Evolutionary conservation across 2,888 invertebrate species (phyloP).

Genomic region (Galeopsomyia nigrocyanea): DNA sequence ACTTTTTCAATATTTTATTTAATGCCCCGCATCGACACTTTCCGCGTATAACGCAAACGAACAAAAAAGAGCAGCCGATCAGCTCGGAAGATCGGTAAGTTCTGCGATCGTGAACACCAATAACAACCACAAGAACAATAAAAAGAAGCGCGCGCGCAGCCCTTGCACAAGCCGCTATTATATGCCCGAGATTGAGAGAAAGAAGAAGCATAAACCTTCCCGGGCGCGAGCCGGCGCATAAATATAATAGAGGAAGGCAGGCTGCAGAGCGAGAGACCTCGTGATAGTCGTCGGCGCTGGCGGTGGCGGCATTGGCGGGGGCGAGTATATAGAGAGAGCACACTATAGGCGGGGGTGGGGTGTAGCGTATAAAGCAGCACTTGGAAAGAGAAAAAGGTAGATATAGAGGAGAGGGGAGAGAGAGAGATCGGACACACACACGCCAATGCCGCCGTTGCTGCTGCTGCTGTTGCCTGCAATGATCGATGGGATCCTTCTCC

Average conservation of each 20-base stretch:
- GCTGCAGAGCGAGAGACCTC: constrained; percentile 55
- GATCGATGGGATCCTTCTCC: constrained; percentile 66
- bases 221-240: constrained; percentile 66
- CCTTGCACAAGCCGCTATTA: constrained; percentile 5
- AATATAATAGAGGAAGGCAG: constrained; percentile 66
- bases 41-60: too few relatives aligned
- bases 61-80: too few relatives aligned
- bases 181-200: neutral
- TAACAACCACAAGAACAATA: too few relatives aligned
- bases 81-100: too few relatives aligned
- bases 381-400: neutral
- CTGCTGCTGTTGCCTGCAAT: constrained; percentile 56
- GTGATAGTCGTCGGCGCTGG: constrained; percentile 62
- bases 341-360: constrained; percentile 15
- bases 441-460: constrained; percentile 61
- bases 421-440: constrained; percentile 53
- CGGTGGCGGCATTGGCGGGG: constrained; percentile 64
- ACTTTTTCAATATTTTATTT: too few relatives aligned
- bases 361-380: neutral
- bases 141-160: too few relatives aligned
- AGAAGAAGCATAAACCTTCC: constrained; percentile 58
- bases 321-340: constrained; percentile 41
- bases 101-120: too few relatives aligned
- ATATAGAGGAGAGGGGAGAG: neutral
- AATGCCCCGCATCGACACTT: too few relatives aligned